Evolutionary conservation across 2,888 invertebrate genomes (phyloP), one percentile per base, ranked within the genome.

Genomic region (Unio pictorum): DNA sequence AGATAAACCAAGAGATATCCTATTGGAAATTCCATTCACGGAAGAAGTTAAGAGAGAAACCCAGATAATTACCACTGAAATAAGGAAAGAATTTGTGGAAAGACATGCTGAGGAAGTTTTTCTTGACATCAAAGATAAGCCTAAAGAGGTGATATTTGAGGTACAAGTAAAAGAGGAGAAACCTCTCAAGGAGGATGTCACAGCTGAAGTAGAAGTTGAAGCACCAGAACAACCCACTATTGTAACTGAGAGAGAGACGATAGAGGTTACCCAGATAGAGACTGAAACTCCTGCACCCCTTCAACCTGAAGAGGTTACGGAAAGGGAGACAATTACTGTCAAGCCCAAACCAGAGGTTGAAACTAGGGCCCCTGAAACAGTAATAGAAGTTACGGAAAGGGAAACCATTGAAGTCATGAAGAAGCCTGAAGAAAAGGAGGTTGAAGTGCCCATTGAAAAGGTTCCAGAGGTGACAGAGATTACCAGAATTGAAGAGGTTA

Each of bases 391-490:
- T 4, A 75, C 76, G 30, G 79, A 79, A 58, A 77, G 83, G 59
- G 79, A 81, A 64, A 81, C 81, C 34, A 76, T 83, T 62, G 78
- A 81, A 59, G 67, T 80, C 61, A 76, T 82, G 1, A 77, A 74
- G 70, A 68, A 74, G 28, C 80, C 79, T 15, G 79, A 79, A n/a
- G 81, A 82, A 58, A 67, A 68, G 34, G 70, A 68, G 15, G 71
- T 75, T 65, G 67, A 73, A 61, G 65, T 80, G 66, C 74, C 75
- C 58, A 76, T 80, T 57, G 76, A 78, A 55, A 64, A 66, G 59
- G 75, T 70, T 28, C 78, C 79, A 57, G 73, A 72, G 62, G 78
- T 76, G 5, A 71, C 76, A 28, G 76, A 82, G 67, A 76, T 78
- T 61, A 70, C 76, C 55, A 72, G 68, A 28, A 71, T 71, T 66